Base-by-base conservation (phyloP, 2,113 vertebrate species). In the Cepphus grylle region DNA sequence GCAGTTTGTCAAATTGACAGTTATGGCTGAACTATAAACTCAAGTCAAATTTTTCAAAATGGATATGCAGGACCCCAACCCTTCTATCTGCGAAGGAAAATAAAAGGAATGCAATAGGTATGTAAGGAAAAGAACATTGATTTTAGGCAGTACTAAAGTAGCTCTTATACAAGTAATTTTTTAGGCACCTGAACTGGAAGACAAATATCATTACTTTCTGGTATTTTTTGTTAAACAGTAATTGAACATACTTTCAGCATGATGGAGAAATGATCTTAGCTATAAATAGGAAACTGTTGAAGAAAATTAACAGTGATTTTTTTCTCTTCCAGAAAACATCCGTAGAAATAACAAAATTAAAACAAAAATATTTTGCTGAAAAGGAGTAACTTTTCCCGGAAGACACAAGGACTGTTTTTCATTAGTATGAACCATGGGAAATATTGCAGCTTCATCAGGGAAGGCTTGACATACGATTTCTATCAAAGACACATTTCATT, bases 361-460 rank as follows among this genome's bases (percentile, higher is more conserved):
- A 95, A 36, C 42, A 93, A 90, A 96, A 95, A 94, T 95, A 93
- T 86, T 96, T 96, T 93, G 56, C 69, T 97, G 88, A 90, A 96
- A 96, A 92, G 65, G 59, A 93, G 43, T 42, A 81, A 78, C 83
- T 78, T 93, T 85, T 86, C 91, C 92, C 42, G 79, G 92, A 97
- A 94, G 93, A 96, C 59, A 63, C 15, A 67, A 94, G 62, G 94
- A 84, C 90, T 97, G 97, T 63, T 97, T 97, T 96, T 95, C 95
- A 97, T 98, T 98, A 97, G 86, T 50, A 61, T 77, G 88, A 96
- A 96, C 94, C 94, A 97, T 98, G 96, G 94, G 96, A 97, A 97
- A 96, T 95, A 95, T 47, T 85, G 88, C 86, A 95, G 61, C 62
- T 94, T 95, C 96, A 96, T 96, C 93, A 91, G 87, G 77, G 94